Percentiles rank a stretch among this genome's conserved stretches.
Evolutionary conservation across 37 sponge, comb jelly and placozoan species (phyloP).

Genomic region (Bolinopsis microptera): DNA sequence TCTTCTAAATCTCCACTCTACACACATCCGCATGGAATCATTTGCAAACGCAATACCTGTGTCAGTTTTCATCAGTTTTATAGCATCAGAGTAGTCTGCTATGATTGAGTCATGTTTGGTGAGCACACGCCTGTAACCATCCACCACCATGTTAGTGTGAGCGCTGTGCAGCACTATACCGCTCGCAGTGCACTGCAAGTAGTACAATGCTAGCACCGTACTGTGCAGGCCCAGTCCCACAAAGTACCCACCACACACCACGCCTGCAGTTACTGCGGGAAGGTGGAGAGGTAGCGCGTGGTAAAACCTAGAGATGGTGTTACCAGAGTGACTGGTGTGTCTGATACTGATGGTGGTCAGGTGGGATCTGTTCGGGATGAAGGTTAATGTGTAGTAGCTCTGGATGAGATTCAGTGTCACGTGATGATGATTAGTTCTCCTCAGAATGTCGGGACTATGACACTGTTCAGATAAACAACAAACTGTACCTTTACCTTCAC

Average conservation of each 20-base stretch:
- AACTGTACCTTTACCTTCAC: not conserved
- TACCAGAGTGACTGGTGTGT: not conserved
- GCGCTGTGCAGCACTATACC: not conserved
- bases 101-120: not conserved
- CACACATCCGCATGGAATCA: not conserved
- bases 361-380: not conserved
- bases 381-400: not conserved
- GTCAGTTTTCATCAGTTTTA: not conserved
- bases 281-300: not conserved
- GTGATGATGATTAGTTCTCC: not conserved
- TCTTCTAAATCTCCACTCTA: not conserved
- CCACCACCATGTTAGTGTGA: not conserved
- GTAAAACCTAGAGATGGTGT: not conserved
- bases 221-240: not conserved
- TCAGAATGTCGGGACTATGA: not conserved
- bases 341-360: not conserved
- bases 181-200: not conserved
- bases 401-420: not conserved
- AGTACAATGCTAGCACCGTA: not conserved
- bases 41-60: not conserved
- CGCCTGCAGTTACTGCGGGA: not conserved
- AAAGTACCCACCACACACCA: not conserved
- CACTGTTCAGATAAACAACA: not conserved
- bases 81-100: not conserved
- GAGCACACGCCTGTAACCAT: not conserved